These are phyloP conservation scores for Takifugu ocellatus DNA, from an alignment of 2,797 vertebrate genomes.

Conservation along the genomic window DNA sequence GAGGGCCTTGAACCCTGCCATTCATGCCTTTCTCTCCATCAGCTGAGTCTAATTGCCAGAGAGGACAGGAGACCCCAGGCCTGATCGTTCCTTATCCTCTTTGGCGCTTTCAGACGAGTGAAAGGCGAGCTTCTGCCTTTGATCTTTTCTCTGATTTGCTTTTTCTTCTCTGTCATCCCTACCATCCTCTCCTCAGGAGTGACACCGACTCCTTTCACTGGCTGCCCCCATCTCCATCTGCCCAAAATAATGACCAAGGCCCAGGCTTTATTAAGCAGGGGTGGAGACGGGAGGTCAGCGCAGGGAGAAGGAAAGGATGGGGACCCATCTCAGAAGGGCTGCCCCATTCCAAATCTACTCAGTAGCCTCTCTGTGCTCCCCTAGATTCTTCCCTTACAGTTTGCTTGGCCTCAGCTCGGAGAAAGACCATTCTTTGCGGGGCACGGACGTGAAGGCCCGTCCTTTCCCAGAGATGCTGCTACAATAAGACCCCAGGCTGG, in stretches of 20 bases:
- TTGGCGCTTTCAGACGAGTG: conserved; percentile 95
- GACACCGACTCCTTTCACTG: conserved; percentile 70
- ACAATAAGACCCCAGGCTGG: conserved; percentile 67
- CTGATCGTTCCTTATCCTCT: conserved; percentile 97
- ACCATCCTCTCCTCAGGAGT: conserved; percentile 73
- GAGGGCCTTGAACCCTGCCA: conserved; percentile 99
- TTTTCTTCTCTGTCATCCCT: conserved; percentile 76
- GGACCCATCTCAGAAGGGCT: conserved; percentile 44
- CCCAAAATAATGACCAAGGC: conserved; percentile 96
- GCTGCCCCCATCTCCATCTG: conserved; percentile 86
- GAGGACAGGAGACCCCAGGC: conserved; percentile 94
- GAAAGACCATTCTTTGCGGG: conserved; percentile 73
- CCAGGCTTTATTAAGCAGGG: conserved; percentile 85
- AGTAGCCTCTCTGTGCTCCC: conserved; percentile 83
- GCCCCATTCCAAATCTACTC: conserved; percentile 78
- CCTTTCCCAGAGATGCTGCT: conserved; percentile 71
- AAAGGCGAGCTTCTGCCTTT: conserved; percentile 96
- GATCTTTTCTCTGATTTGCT: conserved; percentile 85
- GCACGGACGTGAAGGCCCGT: conserved; percentile 56
- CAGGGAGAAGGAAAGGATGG: conserved; percentile 68
- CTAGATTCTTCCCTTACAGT: conserved; percentile 77
- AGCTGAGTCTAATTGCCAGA: conserved; percentile 99
- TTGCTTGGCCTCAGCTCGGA: conserved; percentile 82
- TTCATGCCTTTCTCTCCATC: conserved; percentile 99
- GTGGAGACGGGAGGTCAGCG: conserved; percentile 90